Conservation (phyloP, 2,113 vertebrate genomes). For the Prinia subflava region DNA sequence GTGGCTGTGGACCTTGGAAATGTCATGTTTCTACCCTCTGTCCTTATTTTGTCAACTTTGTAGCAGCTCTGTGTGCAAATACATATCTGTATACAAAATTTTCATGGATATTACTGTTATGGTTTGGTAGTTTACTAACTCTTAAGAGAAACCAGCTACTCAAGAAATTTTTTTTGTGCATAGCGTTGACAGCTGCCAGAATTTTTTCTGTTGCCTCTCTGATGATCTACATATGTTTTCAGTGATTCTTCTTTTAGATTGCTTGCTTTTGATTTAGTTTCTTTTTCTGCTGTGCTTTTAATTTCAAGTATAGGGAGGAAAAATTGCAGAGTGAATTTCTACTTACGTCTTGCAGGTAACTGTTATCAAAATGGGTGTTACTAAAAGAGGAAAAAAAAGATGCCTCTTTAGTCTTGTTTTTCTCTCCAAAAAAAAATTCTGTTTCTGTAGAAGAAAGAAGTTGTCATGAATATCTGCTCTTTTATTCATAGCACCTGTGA, state of each 20-base stretch:
- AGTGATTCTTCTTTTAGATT: constrained; percentile 1
- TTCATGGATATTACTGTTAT: neutral
- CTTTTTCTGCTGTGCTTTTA: neutral
- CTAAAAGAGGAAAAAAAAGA: neutral
- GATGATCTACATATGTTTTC: constrained; percentile 11
- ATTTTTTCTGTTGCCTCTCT: neutral
- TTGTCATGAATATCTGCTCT: neutral
- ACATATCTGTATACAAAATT: neutral
- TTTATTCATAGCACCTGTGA: neutral
- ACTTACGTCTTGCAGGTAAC: neutral
- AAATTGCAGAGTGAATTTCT: constrained; percentile 28
- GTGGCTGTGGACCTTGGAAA: neutral
- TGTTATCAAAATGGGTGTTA: neutral
- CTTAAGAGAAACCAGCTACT: neutral
- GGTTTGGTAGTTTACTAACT: neutral
- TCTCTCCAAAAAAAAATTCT: neutral
- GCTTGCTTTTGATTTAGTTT: neutral
- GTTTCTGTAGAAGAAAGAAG: neutral
- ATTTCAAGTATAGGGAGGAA: neutral
- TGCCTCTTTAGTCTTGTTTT: neutral
- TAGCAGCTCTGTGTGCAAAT: neutral
- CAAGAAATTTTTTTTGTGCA: neutral
- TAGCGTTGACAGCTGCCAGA: constrained; percentile 3
- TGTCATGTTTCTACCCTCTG: fast-evolving
- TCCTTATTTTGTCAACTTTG: neutral